These are phyloP conservation scores for Laticauda laticaudata DNA, from an alignment of 2,113 vertebrate species.

Conservation along the genomic window DNA sequence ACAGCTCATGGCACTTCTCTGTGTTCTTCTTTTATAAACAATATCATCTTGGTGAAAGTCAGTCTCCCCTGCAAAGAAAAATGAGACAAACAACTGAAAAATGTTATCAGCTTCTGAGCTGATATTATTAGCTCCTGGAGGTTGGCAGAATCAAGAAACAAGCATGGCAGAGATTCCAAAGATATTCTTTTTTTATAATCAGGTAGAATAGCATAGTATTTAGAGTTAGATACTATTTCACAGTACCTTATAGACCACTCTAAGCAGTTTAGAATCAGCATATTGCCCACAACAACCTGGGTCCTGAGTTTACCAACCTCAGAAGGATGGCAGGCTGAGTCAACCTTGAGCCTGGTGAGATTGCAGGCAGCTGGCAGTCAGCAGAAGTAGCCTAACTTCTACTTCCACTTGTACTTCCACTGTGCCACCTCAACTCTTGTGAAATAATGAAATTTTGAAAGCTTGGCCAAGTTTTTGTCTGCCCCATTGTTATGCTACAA, in stretches of 20 bases:
- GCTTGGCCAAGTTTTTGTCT: background rate
- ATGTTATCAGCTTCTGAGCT: background rate
- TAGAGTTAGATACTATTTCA: too few species aligned
- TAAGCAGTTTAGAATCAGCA: too few species aligned
- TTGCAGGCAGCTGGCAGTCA: too few species aligned
- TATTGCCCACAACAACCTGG: too few species aligned
- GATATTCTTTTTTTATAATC: background rate
- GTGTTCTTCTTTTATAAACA: conserved; percentile 56
- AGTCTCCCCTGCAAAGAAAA: conserved; percentile 36
- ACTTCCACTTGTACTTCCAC: too few species aligned
- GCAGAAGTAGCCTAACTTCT: too few species aligned
- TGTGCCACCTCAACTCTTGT: too few species aligned
- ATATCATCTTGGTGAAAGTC: conserved; percentile 55
- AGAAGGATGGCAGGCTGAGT: too few species aligned
- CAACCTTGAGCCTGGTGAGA: too few species aligned
- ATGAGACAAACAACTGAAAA: background rate
- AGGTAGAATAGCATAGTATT: background rate
- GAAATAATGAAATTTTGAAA: background rate
- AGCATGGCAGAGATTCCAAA: background rate
- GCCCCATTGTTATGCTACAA: background rate
- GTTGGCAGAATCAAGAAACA: background rate
- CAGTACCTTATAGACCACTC: too few species aligned
- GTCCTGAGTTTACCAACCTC: too few species aligned
- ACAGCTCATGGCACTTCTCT: conserved; percentile 63
- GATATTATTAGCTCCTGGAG: background rate